These are phyloP conservation scores for Harmothoe impar DNA, from an alignment of 2,888 invertebrate species.

Conservation along the genomic window DNA sequence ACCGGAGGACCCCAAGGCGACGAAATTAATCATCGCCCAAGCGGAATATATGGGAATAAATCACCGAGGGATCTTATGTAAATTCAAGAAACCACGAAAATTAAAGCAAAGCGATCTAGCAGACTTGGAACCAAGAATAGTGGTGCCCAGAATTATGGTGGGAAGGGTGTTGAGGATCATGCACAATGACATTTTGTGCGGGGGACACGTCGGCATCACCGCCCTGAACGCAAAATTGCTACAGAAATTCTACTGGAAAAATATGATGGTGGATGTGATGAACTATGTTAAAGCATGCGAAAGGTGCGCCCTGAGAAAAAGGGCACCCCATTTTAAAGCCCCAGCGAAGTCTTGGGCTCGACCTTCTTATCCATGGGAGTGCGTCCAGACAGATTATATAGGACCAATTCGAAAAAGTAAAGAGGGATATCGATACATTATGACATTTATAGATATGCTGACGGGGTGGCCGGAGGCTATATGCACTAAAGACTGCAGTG, in stretches of 20 bases:
- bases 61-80: not conserved
- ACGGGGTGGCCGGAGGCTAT: not conserved
- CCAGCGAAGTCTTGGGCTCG: not conserved
- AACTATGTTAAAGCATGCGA: not conserved
- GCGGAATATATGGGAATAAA: not conserved
- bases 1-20: too few species aligned
- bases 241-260: not conserved
- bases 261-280: not conserved
- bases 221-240: not conserved
- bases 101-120: not conserved
- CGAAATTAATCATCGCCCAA: too few species aligned
- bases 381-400: not conserved
- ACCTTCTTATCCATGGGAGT: not conserved
- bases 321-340: not conserved
- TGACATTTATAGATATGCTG: slow-evolving; percentile 5
- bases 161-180: not conserved
- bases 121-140: not conserved
- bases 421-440: not conserved
- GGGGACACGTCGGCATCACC: not conserved
- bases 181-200: not conserved
- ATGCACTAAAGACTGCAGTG: not conserved
- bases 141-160: not conserved
- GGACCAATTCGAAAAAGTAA: not conserved
- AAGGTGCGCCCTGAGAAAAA: not conserved
- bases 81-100: not conserved